A percentile compares a stretch with the other conserved stretches of the same genome.
These are phyloP conservation scores for Meliscaeva auricollis DNA, from an alignment of 2,888 invertebrate species.

Conservation along the genomic window DNA sequence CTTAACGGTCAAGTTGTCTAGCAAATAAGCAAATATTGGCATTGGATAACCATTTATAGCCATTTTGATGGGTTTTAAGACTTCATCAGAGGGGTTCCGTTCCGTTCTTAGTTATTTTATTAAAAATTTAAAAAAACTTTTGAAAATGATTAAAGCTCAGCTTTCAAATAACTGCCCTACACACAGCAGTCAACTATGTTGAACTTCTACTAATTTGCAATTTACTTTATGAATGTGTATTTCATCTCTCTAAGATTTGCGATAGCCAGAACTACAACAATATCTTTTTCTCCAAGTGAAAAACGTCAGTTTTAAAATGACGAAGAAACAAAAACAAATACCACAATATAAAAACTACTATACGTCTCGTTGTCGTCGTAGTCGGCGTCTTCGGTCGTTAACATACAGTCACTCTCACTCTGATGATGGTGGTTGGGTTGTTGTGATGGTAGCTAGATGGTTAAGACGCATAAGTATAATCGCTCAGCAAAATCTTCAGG, in stretches of 20 bases:
- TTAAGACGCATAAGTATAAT: conserved; percentile 63
- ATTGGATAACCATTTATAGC: no score
- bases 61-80: no score
- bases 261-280: conserved; percentile 73
- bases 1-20: no score
- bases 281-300: conserved; percentile 44
- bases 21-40: no score
- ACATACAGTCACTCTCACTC: conserved; percentile 32
- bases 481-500: conserved; percentile 70
- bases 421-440: background rate
- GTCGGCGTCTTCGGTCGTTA: conserved; percentile 30
- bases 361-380: conserved; percentile 6
- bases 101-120: no score
- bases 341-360: conserved; percentile 23
- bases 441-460: conserved; percentile 50
- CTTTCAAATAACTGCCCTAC: conserved; percentile 12
- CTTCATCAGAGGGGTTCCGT: no score
- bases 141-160: conserved; percentile 29
- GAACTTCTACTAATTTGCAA: conserved; percentile 74
- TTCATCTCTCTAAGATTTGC: conserved; percentile 73
- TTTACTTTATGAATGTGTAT: conserved; percentile 75
- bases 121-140: no score
- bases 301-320: conserved; percentile 70
- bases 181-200: conserved; percentile 50
- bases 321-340: conserved; percentile 54